phyloP scores from a whole-genome alignment of 2,888 invertebrate genomes.

The Drosophila acutilabella region DNA sequence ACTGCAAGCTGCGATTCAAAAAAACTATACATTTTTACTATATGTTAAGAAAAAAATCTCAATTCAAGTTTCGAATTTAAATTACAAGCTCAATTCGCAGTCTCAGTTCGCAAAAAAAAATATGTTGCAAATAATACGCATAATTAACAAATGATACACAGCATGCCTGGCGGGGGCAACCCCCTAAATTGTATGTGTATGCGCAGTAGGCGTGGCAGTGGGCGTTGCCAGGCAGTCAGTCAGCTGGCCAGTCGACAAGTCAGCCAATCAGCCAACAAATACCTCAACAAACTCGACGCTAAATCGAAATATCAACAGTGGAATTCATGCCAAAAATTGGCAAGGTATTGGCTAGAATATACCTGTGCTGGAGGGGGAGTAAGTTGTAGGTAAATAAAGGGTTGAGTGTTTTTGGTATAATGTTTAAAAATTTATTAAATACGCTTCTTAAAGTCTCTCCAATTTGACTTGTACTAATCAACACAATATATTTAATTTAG shows the following conservation, averaged over 20 bases:
- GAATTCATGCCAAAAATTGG: constrained; percentile 23
- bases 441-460: too few relatives aligned
- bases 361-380: constrained; percentile 5
- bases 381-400: not conserved
- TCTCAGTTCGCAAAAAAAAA: constrained; percentile 14
- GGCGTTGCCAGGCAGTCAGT: constrained; percentile 23
- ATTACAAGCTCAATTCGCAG: constrained; percentile 52
- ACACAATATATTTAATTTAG: too few relatives aligned
- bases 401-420: too few relatives aligned
- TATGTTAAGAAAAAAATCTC: not conserved
- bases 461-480: too few relatives aligned
- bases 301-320: constrained; percentile 31
- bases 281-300: constrained; percentile 22
- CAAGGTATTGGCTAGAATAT: constrained; percentile 25
- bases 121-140: constrained; percentile 67
- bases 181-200: constrained; percentile 26
- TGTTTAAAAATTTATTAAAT: too few relatives aligned
- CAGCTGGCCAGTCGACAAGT: constrained; percentile 16
- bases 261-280: constrained; percentile 27
- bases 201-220: constrained; percentile 2
- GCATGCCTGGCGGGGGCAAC: constrained; percentile 21
- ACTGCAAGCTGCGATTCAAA: constrained; percentile 18
- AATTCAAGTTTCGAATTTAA: constrained; percentile 37
- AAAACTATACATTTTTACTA: not conserved
- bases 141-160: constrained; percentile 64